Conservation (phyloP, 2,888 invertebrate genomes). For the Mayetiola destructor region DNA sequence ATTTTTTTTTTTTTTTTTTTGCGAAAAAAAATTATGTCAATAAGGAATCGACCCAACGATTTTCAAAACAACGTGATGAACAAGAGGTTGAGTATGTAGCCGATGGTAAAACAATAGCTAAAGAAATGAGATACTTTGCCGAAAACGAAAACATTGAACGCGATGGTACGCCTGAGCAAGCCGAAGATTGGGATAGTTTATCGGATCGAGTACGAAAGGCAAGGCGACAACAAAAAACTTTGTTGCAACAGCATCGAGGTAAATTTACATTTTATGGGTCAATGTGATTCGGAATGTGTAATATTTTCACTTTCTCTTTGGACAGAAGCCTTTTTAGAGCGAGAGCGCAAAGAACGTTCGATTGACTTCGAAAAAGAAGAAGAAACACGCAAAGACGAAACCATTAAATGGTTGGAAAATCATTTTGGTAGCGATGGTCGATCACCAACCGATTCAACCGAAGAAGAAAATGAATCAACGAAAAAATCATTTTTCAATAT, state of each 20-base stretch:
- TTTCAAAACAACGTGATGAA: conserved; percentile 61
- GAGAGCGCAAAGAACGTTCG: conserved; percentile 65
- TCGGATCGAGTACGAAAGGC: conserved; percentile 59
- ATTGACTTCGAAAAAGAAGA: conserved; percentile 77
- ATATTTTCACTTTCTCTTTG: conserved; percentile 14
- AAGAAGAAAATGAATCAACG: conserved; percentile 47
- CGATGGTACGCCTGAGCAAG: conserved; percentile 49
- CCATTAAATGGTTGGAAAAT: conserved; percentile 80
- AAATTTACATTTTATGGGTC: conserved; percentile 16
- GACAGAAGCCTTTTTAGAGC: conserved; percentile 31
- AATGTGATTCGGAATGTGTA: neutral
- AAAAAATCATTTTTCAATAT: conserved; percentile 64
- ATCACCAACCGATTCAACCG: conserved; percentile 45
- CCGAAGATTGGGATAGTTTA: conserved; percentile 60
- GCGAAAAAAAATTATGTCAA: neutral
- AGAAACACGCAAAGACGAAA: conserved; percentile 76
- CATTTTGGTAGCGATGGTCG: conserved; percentile 80
- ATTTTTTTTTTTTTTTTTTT: too few species aligned
- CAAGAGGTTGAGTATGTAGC: conserved; percentile 70
- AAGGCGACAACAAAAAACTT: conserved; percentile 37
- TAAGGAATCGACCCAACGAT: conserved; percentile 44
- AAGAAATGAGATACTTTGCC: conserved; percentile 67
- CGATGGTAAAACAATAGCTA: conserved; percentile 63
- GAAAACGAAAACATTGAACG: conserved; percentile 70
- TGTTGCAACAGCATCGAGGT: conserved; percentile 40